These are phyloP conservation scores for Dinothrombium tinctorium DNA, from an alignment of 1,140 invertebrate species.

Conservation along the genomic window DNA sequence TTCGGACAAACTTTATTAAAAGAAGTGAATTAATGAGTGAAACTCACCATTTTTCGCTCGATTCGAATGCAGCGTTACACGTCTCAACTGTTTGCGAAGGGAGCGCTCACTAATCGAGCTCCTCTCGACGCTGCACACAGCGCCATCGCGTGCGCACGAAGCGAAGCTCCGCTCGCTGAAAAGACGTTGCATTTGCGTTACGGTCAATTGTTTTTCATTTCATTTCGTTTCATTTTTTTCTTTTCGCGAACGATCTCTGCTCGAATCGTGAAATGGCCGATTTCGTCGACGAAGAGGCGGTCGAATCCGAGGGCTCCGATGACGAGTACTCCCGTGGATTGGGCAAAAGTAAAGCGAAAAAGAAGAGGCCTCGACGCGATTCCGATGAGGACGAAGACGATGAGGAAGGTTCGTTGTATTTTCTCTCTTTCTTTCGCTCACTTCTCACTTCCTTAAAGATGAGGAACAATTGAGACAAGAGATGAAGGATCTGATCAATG, in stretches of 20 bases:
- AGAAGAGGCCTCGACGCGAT: slow-evolving; percentile 5
- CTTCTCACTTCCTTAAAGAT: slow-evolving; percentile 29
- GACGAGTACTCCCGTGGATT: slow-evolving; percentile 10
- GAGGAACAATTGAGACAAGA: slow-evolving; percentile 64
- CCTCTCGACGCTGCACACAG: too few species aligned
- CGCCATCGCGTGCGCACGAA: too few species aligned
- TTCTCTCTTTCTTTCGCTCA: background rate
- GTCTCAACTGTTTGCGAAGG: too few species aligned
- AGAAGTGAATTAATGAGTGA: too few species aligned
- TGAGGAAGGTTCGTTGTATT: slow-evolving; percentile 11
- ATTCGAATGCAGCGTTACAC: too few species aligned
- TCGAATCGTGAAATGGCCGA: too few species aligned
- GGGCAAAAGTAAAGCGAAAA: slow-evolving; percentile 6
- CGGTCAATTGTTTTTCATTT: background rate
- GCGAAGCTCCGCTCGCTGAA: too few species aligned
- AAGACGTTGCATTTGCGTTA: background rate
- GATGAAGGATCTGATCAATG: slow-evolving; percentile 78
- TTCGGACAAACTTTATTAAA: too few species aligned
- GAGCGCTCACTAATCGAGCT: too few species aligned
- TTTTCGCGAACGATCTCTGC: too few species aligned
- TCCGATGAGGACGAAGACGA: slow-evolving; percentile 17
- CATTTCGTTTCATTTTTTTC: too few species aligned
- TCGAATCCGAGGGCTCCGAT: slow-evolving; percentile 13
- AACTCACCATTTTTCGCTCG: too few species aligned
- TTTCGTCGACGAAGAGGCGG: slow-evolving; percentile 15